Percentiles rank a stretch among this genome's conserved stretches.
Conservation (phyloP, 2,797 vertebrate genomes). For the Spondyliosoma cantharus region DNA sequence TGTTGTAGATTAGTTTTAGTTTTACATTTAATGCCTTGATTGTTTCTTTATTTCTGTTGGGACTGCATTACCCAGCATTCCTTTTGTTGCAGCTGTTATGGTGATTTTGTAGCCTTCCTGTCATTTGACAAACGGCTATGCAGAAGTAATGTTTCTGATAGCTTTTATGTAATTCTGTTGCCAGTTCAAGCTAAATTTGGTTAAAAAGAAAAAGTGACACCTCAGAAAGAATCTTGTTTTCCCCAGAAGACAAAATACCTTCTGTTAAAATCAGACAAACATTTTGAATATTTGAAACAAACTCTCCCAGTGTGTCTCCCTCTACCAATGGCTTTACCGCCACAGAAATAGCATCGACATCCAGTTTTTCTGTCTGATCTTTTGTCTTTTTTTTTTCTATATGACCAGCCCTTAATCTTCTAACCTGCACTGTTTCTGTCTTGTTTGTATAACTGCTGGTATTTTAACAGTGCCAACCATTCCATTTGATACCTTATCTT, state of each 20-base stretch:
- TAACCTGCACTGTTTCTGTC: slow-evolving; percentile 7
- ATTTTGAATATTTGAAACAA: not conserved
- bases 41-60: slow-evolving; percentile 12
- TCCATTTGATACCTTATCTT: slow-evolving; percentile 9
- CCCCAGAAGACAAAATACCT: not conserved
- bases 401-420: not conserved
- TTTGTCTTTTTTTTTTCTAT: not conserved
- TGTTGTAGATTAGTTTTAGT: slow-evolving; percentile 15
- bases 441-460: slow-evolving; percentile 8
- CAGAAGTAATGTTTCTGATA: too few relatives aligned
- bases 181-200: not conserved
- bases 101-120: not conserved
- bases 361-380: not conserved
- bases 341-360: not conserved
- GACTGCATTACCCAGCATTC: slow-evolving; percentile 31
- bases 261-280: slow-evolving; percentile 1
- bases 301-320: not conserved
- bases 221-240: not conserved
- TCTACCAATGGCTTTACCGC: not conserved
- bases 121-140: not conserved
- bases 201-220: not conserved
- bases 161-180: not conserved
- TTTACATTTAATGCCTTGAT: slow-evolving; percentile 35
- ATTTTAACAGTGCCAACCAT: slow-evolving; percentile 55
- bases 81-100: not conserved